phyloP scores from a whole-genome alignment of 2,888 invertebrate species.

The Trissolcus japonicus region DNA sequence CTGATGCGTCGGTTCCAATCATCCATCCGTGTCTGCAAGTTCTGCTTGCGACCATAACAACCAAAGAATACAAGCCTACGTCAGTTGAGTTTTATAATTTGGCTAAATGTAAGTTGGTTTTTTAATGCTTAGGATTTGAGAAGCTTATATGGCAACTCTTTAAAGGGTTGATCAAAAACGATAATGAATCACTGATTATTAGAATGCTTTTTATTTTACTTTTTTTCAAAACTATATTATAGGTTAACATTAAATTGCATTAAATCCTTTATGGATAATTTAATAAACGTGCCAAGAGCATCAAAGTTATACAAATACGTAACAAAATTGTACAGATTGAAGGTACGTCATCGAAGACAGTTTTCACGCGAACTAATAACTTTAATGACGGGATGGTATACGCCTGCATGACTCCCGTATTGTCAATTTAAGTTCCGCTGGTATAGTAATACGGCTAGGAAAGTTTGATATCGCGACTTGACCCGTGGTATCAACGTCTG shows the following conservation, averaged over 20 bases:
- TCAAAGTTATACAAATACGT: slow-evolving; percentile 53
- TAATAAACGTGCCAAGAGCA: slow-evolving; percentile 18
- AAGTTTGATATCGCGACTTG: slow-evolving; percentile 6
- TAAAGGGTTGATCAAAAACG: slow-evolving; percentile 11
- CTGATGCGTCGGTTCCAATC: slow-evolving; percentile 84
- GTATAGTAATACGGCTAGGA: not conserved
- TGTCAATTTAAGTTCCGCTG: slow-evolving; percentile 27
- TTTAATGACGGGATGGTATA: slow-evolving; percentile 25
- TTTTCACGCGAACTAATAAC: not conserved
- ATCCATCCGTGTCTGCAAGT: slow-evolving; percentile 81
- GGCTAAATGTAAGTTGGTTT: slow-evolving; percentile 15
- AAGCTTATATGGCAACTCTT: not conserved
- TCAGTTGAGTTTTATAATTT: slow-evolving; percentile 61
- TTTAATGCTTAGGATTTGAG: slow-evolving; percentile 7
- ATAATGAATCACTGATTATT: slow-evolving; percentile 34
- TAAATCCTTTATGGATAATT: slow-evolving; percentile 25
- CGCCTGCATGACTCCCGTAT: not conserved
- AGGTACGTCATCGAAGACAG: slow-evolving; percentile 8
- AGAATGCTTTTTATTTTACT: slow-evolving; percentile 51
- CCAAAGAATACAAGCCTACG: slow-evolving; percentile 72
- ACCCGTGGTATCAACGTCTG: slow-evolving; percentile 19
- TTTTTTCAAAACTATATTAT: slow-evolving; percentile 24
- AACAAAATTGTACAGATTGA: slow-evolving; percentile 42
- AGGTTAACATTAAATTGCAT: slow-evolving; percentile 18
- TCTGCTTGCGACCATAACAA: slow-evolving; percentile 80